Evolutionary conservation across 2,797 vertebrate species (phyloP), one percentile per base, ranked within the genome.

Genomic region (Synanceia verrucosa): DNA sequence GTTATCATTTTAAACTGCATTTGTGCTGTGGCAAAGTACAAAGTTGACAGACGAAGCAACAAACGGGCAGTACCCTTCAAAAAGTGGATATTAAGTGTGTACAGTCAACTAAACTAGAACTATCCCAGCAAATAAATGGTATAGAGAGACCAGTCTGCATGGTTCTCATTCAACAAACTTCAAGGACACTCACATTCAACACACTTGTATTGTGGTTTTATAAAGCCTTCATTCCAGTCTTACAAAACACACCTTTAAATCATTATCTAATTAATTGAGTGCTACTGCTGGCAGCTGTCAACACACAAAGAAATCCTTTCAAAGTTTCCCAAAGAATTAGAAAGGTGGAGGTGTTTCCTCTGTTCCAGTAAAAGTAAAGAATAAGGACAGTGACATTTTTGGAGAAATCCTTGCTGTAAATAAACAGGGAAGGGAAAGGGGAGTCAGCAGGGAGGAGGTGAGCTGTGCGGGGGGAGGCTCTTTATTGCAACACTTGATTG

Each of bases 401-500:
- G 50, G 65, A 78, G 73, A 79, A 83, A 74, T 84, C 70, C 29
- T 23, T 70, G 73, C 62, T 48, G 80, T 83, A 88, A 89, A 90
- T 70, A 90, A 89, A 83, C 78, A 67, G 34, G 52, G 65, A 52
- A 23, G 76, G 56, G 75, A 65, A 31, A 43, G 58, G 64, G 21
- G 29, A 41, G 26, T n/a, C 13, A 33, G 59, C 47, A 16, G 59
- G 59, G 62, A 44, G 69, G 62, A 57, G 65, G 73, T 19, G 76
- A 56, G 70, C 44, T 12, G 50, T 33, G 69, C 14, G 28, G 29
- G 29, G 79, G 72, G 67, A 48, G 68, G 56, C 46, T 65, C 67
- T 86, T 89, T 90, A 91, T 86, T 91, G 81, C 84, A 78, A 67
- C 52, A 52, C 55, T 64, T 82, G 82, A 92, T 92, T 93, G 92